Evolutionary conservation across 2,113 vertebrate species (phyloP), one percentile per base, ranked within the genome.

Genomic region (Garra rufa): DNA sequence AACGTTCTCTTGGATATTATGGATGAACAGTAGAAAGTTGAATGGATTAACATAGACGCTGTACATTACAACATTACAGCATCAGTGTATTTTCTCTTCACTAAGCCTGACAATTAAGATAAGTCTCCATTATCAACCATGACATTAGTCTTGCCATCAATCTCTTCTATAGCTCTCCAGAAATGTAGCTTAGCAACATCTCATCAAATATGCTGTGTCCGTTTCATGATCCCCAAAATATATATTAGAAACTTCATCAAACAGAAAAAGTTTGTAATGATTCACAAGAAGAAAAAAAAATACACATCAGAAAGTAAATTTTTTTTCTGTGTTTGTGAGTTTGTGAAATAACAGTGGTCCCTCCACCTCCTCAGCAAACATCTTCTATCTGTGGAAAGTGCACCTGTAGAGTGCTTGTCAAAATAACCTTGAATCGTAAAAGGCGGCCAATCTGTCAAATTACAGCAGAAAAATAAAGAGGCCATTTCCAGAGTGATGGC

Each of bases 341-440:
- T 3, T 55, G 69, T 43, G 69, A 6, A 55, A 76, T 59, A n/a
- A 79, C 55, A 59, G 17, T 4, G 13, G 30, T 5, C 17, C 11
- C 19, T 77, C 3, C 13, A 59, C 11, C 17, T 59, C 52, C 13
- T 59, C 21, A 14, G 55, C 11, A 79, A 79, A 79, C 38, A 79
- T 26, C 13, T 61, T 61, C 38, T 43, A 57, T 79, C 55, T 79
- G 55, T 28, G 24, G 52, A 43, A 44, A 44, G 34, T 79, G 76
- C 38, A 63, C n/a, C 55, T 63, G 76, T 79, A 24, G 76, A 79
- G 76, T 78, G 38, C n/a, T 79, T 79, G 76, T 79, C 55, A 61
- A 79, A 79, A 79, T 24, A 79, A 61, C 76, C 34, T 79, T 63
- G 76, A 44, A 79, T 63, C 13, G 3, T 79, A 79, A 79, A 79